Evolutionary conservation across 1,140 invertebrate genomes (phyloP).

Genomic region (Diabrotica virgifera): DNA sequence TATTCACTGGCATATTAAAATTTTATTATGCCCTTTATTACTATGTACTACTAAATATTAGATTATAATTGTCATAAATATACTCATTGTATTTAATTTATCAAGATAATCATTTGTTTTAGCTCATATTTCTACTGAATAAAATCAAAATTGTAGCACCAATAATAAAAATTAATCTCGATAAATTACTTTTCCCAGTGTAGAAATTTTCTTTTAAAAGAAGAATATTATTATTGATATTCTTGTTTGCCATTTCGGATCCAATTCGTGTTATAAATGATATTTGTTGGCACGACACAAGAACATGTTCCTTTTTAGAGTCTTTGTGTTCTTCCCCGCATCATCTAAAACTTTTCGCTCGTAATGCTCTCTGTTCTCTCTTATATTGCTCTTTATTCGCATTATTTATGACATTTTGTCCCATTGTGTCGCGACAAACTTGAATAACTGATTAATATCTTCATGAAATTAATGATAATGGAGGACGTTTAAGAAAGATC

Average conservation of each 20-base stretch:
- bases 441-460: conserved; percentile 18
- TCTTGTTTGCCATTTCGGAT: conserved; percentile 44
- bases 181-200: conserved; percentile 3
- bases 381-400: conserved; percentile 23
- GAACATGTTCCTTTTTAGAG: conserved; percentile 36
- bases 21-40: no score
- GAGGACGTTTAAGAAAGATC: conserved; percentile 44
- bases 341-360: conserved; percentile 29
- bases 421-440: conserved; percentile 13
- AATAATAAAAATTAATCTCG: no score
- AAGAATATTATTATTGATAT: conserved; percentile 46
- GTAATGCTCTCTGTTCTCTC: conserved; percentile 34
- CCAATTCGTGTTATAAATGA: conserved; percentile 46
- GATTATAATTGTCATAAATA: no score
- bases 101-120: no score
- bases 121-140: no score
- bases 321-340: conserved; percentile 30
- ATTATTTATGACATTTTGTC: conserved; percentile 34
- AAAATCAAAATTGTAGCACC: no score
- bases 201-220: conserved; percentile 31
- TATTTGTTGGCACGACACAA: conserved; percentile 44
- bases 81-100: no score
- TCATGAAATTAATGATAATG: conserved; percentile 33
- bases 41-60: no score
- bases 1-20: no score